These are phyloP conservation scores for Mus caroli DNA, from an alignment of 2,797 vertebrate genomes.

Conservation along the genomic window DNA sequence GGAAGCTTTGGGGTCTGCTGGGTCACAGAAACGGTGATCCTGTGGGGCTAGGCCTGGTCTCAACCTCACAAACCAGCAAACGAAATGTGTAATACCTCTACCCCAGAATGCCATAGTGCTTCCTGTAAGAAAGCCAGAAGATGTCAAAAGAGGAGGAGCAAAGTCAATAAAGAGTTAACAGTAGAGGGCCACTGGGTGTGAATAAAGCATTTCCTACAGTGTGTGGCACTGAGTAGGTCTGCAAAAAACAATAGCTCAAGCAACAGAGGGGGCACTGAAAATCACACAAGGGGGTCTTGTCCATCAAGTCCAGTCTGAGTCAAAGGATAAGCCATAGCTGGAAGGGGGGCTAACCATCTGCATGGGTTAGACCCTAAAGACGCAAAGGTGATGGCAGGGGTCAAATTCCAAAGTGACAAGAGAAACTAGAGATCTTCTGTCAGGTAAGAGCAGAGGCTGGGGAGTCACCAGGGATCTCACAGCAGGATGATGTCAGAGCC, in stretches of 20 bases:
- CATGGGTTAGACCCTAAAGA: neutral
- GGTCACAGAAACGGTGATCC: slow-evolving; percentile 27
- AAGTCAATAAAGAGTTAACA: slow-evolving; percentile 37
- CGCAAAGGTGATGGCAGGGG: neutral
- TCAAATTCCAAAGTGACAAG: slow-evolving; percentile 21
- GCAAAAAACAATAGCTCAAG: neutral
- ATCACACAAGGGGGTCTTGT: neutral
- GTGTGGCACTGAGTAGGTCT: neutral
- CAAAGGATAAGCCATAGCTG: neutral
- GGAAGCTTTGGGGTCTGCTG: neutral
- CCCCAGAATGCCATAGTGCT: neutral
- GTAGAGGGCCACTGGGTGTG: neutral
- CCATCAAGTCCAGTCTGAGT: neutral
- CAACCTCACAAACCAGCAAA: neutral
- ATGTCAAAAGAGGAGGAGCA: neutral
- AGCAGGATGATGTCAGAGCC: neutral
- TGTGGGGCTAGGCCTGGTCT: neutral
- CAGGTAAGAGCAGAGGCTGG: neutral
- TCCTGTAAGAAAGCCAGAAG: slow-evolving; percentile 35
- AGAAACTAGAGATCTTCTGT: neutral
- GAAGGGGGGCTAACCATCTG: neutral
- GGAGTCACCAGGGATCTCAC: neutral
- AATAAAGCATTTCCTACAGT: neutral
- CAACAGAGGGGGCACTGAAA: neutral
- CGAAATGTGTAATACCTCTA: neutral